A percentile compares a stretch with the other conserved stretches of the same genome.
Conservation (phyloP, 2,113 vertebrate genomes). For the Charina bottae region DNA sequence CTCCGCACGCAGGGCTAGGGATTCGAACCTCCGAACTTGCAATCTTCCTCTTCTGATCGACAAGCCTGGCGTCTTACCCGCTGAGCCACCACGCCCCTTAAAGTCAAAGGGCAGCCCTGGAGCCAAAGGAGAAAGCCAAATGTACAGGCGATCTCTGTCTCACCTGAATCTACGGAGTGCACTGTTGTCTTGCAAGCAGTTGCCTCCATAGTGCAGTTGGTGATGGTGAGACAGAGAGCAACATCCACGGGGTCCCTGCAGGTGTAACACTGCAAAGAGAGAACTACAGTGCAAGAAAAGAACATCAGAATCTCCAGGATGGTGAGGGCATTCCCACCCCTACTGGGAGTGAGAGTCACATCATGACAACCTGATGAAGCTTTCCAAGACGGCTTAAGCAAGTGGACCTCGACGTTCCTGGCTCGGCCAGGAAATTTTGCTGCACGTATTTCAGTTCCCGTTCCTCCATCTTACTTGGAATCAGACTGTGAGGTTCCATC, state of each 20-base stretch:
- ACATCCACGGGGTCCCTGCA: conserved; percentile 54
- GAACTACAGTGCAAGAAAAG: conserved; percentile 33
- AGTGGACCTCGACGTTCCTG: too few relatives aligned
- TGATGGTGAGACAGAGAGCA: neutral
- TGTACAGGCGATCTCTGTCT: neutral
- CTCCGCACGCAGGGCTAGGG: too few relatives aligned
- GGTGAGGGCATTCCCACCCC: neutral
- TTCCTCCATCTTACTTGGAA: too few relatives aligned
- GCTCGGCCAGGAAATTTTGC: too few relatives aligned
- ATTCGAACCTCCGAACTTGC: too few relatives aligned
- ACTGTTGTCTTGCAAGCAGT: conserved; percentile 29
- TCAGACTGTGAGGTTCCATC: too few relatives aligned
- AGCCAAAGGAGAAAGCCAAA: neutral
- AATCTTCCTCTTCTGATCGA: too few relatives aligned
- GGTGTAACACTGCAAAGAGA: conserved; percentile 43
- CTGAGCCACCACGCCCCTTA: too few relatives aligned
- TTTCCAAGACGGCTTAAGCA: neutral
- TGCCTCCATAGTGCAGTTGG: neutral
- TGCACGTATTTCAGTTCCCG: too few relatives aligned
- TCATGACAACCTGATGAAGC: neutral
- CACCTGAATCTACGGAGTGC: conserved; percentile 49
- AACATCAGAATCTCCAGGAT: accelerated
- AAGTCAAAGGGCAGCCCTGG: neutral
- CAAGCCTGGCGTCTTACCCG: too few relatives aligned
- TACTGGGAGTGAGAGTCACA: neutral